Conservation (phyloP, 2,113 vertebrate genomes). For the Euleptes europaea region DNA sequence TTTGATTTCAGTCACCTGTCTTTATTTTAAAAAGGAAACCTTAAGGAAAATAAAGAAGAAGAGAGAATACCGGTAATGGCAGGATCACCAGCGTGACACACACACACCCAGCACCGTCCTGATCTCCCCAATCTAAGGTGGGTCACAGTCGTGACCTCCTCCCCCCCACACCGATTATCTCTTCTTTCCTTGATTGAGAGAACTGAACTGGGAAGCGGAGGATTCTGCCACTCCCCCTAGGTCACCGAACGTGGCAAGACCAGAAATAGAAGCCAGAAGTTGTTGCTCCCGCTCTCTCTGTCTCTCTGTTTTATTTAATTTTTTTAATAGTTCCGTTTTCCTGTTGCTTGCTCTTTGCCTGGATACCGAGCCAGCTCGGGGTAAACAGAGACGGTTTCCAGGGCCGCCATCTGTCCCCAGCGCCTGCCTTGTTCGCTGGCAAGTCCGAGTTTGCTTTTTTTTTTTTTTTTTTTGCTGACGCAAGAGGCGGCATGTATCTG, state of each 20-base stretch:
- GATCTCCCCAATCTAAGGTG: too few species aligned
- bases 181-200: too few species aligned
- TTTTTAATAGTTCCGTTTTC: conserved; percentile 57
- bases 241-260: conserved; percentile 53
- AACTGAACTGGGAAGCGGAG: neutral
- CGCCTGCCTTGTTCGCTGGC: conserved; percentile 58
- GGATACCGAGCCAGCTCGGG: conserved; percentile 66
- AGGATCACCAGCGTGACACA: too few species aligned
- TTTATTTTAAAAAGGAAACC: neutral
- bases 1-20: neutral
- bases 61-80: too few species aligned
- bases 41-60: neutral
- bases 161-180: too few species aligned
- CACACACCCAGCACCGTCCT: too few species aligned
- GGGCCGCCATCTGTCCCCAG: conserved; percentile 47
- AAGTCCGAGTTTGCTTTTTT: conserved; percentile 38
- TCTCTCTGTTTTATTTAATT: neutral
- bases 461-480: neutral
- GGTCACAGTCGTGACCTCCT: too few species aligned
- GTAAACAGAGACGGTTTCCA: conserved; percentile 70
- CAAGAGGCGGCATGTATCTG: neutral
- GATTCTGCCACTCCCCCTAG: conserved; percentile 37
- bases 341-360: conserved; percentile 69
- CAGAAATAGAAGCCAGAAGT: conserved; percentile 67
- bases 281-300: conserved; percentile 4